Evolutionary conservation across 2,888 invertebrate species (phyloP).

Genomic region (Bhutanitis thaidina): DNA sequence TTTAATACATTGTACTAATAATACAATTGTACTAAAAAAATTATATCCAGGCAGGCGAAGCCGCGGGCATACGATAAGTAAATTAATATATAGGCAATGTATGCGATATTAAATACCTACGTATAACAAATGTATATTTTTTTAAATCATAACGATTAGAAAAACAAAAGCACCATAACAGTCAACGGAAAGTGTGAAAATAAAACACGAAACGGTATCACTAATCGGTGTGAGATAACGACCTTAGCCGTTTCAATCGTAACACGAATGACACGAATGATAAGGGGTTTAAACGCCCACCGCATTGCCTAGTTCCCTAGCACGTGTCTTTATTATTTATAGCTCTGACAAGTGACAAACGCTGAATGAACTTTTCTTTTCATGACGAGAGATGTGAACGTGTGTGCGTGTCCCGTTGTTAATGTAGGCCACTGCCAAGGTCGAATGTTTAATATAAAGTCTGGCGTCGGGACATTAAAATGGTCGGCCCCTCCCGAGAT

Average conservation of each 20-base stretch:
- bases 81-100: too few species aligned
- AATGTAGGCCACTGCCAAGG: conserved; percentile 79
- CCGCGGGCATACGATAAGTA: too few species aligned
- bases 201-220: too few species aligned
- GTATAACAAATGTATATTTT: too few species aligned
- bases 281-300: conserved; percentile 25
- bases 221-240: not conserved
- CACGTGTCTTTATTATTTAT: conserved; percentile 70
- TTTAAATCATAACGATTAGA: too few species aligned
- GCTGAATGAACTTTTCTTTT: conserved; percentile 75
- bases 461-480: conserved; percentile 79
- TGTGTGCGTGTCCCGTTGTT: conserved; percentile 75
- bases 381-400: conserved; percentile 61
- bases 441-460: conserved; percentile 80
- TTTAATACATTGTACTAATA: too few species aligned
- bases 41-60: too few species aligned
- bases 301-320: conserved; percentile 35
- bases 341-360: conserved; percentile 64
- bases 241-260: not conserved
- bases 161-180: too few species aligned
- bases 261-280: conserved; percentile 11
- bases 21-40: too few species aligned
- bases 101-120: too few species aligned
- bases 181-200: too few species aligned
- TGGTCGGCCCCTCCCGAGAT: conserved; percentile 69